Evolutionary conservation across 2,888 invertebrate species (phyloP), one percentile per base, ranked within the genome.

Genomic region (Fragum sueziense): DNA sequence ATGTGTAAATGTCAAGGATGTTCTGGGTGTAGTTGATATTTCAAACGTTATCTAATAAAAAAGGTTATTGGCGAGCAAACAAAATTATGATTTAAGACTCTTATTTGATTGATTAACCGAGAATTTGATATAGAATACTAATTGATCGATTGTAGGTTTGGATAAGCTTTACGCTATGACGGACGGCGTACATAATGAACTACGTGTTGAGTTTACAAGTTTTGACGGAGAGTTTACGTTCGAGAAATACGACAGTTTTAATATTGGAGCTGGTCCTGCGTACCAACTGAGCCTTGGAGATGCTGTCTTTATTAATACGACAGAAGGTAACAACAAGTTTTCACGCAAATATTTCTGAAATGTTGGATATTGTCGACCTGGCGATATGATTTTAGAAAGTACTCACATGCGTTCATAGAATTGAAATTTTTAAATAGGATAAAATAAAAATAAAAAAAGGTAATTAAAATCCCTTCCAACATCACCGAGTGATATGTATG

Each of bases 241-340:
- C 17, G 62, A 62, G 22, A 33, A 62, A n/a, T 62, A 62, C 22
- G 62, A 62, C 62, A 20, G 9, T 6, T 62, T 62, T 33, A 33
- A 33, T 17, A n/a, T 62, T 4, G 62, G 62, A 33, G 1, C 62
- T 3, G 62, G 62, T 20, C 33, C 34, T 25, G 6, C 34, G 1
- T 62, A 62, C 29, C 11, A 31, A 17, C 62, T 62, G 33, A 29
- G 20, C 20, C 34, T 62, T 2, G 62, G 62, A 33, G 34, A 62
- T 62, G 33, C 29, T 7, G n/a, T n/a, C 9, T 62, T 62, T 34
- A 20, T 34, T 34, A 62, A 62, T 7, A 29, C 25, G 3, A 62
- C 62, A 33, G 20, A 62, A 62, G 62, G 62, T 62, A 62, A 9
- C 14, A 14, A 37, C 37, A 14, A 37, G n/a, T n/a, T n/a, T n/a